Conservation (phyloP, 2,888 invertebrate species). For the Hymenopus coronatus region DNA sequence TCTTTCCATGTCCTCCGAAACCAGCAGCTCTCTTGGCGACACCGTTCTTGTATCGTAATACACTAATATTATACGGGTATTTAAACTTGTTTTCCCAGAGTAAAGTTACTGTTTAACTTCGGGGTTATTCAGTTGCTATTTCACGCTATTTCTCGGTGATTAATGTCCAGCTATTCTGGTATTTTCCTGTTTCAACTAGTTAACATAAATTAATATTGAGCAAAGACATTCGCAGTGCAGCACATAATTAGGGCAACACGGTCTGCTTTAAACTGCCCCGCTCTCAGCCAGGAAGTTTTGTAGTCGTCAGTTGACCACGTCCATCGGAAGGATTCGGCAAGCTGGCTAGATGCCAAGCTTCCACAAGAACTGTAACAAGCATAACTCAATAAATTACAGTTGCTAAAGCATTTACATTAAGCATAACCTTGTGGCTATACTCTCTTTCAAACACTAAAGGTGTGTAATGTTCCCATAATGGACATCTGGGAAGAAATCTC, state of each 20-base stretch:
- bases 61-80: no score
- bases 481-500: neutral
- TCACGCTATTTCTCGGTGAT: no score
- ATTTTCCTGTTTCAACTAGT: no score
- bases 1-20: no score
- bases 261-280: neutral
- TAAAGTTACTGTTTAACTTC: no score
- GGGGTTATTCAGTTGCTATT: no score
- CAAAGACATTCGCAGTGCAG: no score
- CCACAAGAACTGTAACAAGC: neutral
- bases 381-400: neutral
- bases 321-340: neutral
- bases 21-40: no score
- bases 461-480: neutral
- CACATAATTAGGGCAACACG: neutral
- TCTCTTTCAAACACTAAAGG: neutral
- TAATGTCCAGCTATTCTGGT: no score
- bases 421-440: neutral
- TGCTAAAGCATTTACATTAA: neutral
- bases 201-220: no score
- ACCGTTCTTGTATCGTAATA: no score
- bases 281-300: neutral
- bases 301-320: neutral
- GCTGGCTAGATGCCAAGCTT: neutral
- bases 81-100: no score